Evolutionary conservation across 1,140 invertebrate species (phyloP).

Genomic region (Pachyrhynchus sulphureomaculatus): DNA sequence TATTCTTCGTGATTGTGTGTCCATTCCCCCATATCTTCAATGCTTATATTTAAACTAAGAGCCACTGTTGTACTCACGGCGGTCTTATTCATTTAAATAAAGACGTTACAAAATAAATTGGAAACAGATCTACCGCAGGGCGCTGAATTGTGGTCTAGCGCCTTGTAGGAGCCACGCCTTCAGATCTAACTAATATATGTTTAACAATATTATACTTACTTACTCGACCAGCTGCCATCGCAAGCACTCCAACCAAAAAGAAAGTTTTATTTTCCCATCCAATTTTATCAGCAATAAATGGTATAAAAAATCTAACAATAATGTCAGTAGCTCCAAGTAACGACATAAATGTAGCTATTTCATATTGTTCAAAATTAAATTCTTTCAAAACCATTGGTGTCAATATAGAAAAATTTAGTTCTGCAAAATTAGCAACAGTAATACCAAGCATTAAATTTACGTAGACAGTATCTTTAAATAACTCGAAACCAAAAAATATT

Average conservation of each 20-base stretch:
- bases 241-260: slow-evolving; percentile 65
- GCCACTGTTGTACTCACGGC: no score
- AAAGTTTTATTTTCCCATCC: slow-evolving; percentile 66
- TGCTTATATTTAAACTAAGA: no score
- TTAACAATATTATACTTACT: no score
- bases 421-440: slow-evolving; percentile 65
- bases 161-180: no score
- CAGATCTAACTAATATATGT: no score
- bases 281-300: slow-evolving; percentile 64
- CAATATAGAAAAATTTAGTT: slow-evolving; percentile 67
- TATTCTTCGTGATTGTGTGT: no score
- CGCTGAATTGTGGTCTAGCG: background rate
- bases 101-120: no score
- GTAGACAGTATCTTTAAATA: slow-evolving; percentile 60
- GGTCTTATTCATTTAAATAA: no score
- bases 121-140: background rate
- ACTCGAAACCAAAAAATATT: slow-evolving; percentile 57
- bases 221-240: slow-evolving; percentile 64
- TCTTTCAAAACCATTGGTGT: slow-evolving; percentile 67
- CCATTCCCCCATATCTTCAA: no score
- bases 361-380: slow-evolving; percentile 55
- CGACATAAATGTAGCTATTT: slow-evolving; percentile 64
- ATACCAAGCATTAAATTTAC: slow-evolving; percentile 68
- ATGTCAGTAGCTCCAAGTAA: slow-evolving; percentile 60
- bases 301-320: slow-evolving; percentile 59